Base-by-base conservation (phyloP, 2,113 vertebrate species). In the Lipotes vexillifer region DNA sequence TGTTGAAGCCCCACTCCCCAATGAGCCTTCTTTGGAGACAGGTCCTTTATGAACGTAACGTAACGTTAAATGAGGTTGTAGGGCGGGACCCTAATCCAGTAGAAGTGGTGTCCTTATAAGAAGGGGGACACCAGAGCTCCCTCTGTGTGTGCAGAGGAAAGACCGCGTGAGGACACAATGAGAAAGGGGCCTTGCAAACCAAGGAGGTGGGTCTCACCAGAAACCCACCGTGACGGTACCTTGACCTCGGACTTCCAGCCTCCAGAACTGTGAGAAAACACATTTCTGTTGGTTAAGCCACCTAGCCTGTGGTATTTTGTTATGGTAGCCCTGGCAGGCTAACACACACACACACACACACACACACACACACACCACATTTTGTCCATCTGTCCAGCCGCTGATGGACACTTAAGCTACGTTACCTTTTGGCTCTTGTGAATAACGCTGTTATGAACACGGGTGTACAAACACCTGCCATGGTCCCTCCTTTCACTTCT, bases 241-340 rank as follows among this genome's bases (percentile, higher is more conserved):
- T 65, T 25, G 57, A 15, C 77, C 75, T 86, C 78, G 49, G 57
- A 59, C 13, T 52, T 88, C 17, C 33, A 82, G 77, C 44, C 44
- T 96, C 49, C 18, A 52, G n/a, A 82, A 18, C 12, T 83, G 27
- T 49, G 63, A 83, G 94, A 57, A 80, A 88, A 80, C 36, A 4
- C 13, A 23, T 36, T 86, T 57, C 41, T 78, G 55, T 46, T 57
- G 55, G 57, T 66, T 31, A 72, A 49, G 57, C 11, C 49, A 49
- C 3, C 44, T 18, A 18, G 27, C 41, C 65, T 41, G 12, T 20
- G 41, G 55, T 11, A 27, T 72, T 86, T 85, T 84, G 18, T n/a
- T 49, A 83, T 0, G 2, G 57, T 6, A 8, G 44, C 13, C 57
- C 57, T 21, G 4, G 41, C n/a, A 36, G 59, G 29, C 81, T 9